These are phyloP conservation scores for Parnassius mnemosyne DNA, from an alignment of 2,888 invertebrate genomes.

Conservation along the genomic window DNA sequence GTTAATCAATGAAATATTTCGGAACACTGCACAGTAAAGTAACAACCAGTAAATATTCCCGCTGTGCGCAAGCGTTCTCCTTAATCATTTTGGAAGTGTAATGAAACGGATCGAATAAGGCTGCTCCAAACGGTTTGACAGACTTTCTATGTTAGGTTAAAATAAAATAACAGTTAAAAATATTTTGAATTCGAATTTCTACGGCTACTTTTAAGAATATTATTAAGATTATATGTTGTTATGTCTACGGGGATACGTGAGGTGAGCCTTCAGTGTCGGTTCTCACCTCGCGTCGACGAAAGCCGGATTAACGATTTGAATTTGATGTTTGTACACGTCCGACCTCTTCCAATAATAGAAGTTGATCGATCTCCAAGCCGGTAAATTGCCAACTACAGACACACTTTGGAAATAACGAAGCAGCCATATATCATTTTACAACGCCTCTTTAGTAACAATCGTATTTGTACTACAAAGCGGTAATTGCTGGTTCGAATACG, in stretches of 20 bases:
- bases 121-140: too few relatives aligned
- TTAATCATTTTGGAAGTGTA: too few relatives aligned
- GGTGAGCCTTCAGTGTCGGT: conserved; percentile 61
- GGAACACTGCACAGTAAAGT: too few relatives aligned
- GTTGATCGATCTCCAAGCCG: conserved; percentile 71
- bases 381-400: conserved; percentile 71
- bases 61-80: too few relatives aligned
- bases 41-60: too few relatives aligned
- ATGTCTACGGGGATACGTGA: conserved; percentile 63
- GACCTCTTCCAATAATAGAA: conserved; percentile 76
- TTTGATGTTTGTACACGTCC: conserved; percentile 80
- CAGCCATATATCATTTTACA: conserved; percentile 52
- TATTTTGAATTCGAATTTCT: conserved; percentile 34
- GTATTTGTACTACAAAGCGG: conserved; percentile 45
- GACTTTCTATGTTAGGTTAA: too few relatives aligned
- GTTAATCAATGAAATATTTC: too few relatives aligned
- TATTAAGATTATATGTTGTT: conserved; percentile 69
- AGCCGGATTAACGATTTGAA: conserved; percentile 73
- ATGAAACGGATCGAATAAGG: too few relatives aligned
- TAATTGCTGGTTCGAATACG: conserved; percentile 47
- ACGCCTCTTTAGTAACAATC: conserved; percentile 40
- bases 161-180: too few relatives aligned
- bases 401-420: conserved; percentile 71
- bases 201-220: conserved; percentile 43
- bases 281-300: conserved; percentile 63